Evolutionary conservation across 37 sponge, comb jelly and placozoan genomes (phyloP).

Genomic region (Ianthella basta): DNA sequence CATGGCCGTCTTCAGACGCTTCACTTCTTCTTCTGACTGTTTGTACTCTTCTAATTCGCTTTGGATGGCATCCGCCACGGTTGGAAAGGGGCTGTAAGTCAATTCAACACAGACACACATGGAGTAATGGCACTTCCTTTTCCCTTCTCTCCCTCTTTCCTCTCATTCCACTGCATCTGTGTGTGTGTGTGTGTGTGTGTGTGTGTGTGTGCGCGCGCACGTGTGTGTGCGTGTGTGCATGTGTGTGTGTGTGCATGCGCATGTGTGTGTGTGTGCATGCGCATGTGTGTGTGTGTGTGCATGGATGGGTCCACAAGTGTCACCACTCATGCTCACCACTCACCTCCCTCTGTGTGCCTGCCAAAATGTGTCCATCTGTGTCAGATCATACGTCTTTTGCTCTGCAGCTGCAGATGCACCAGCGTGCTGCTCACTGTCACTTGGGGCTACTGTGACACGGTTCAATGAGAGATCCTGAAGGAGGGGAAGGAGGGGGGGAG

Average conservation of each 20-base stretch:
- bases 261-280: no score
- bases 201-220: no score
- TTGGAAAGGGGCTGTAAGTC: conserved; percentile 86
- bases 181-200: no score
- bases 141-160: no score
- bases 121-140: no score
- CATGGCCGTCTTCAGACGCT: conserved; percentile 89
- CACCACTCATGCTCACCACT: background rate
- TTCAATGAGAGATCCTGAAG: conserved; percentile 74
- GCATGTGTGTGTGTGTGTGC: no score
- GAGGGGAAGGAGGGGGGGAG: background rate
- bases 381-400: conserved; percentile 75
- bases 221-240: no score
- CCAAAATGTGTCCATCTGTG: conserved; percentile 78
- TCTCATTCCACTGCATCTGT: no score
- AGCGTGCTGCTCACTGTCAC: background rate
- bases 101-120: no score
- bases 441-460: conserved; percentile 61
- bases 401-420: background rate
- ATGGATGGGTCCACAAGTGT: no score
- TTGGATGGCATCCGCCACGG: conserved; percentile 96
- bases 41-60: conserved; percentile 85
- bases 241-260: no score
- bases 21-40: conserved; percentile 87
- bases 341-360: conserved; percentile 73